A percentile compares a stretch with the other conserved stretches of the same genome.
Conservation (phyloP, 2,888 invertebrate species). For the Polymixis flavicincta region DNA sequence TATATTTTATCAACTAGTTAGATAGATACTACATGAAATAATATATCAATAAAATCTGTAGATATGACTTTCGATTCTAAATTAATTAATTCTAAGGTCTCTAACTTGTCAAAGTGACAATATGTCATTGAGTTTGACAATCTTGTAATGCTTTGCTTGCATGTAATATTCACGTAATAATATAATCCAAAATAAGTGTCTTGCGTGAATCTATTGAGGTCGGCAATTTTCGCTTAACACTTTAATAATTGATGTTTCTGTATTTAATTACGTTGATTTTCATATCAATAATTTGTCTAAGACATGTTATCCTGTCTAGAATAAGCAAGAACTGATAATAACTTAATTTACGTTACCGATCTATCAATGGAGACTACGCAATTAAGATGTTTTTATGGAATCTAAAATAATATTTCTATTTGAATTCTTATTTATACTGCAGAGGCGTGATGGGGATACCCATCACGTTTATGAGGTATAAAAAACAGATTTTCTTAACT, state of each 20-base stretch:
- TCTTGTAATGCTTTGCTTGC: constrained; percentile 29
- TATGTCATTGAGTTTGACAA: constrained; percentile 60
- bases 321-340: constrained; percentile 5
- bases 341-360: not conserved
- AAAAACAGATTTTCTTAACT: too few relatives aligned
- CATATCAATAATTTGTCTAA: constrained; percentile 12
- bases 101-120: constrained; percentile 64
- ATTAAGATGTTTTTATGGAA: not conserved
- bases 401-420: too few relatives aligned
- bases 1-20: constrained; percentile 9
- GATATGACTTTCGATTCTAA: constrained; percentile 50
- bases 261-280: constrained; percentile 14
- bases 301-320: constrained; percentile 13
- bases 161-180: constrained; percentile 16
- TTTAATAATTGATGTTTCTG: constrained; percentile 3
- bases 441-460: too few relatives aligned
- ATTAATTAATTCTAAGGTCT: constrained; percentile 69
- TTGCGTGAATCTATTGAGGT: constrained; percentile 38
- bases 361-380: not conserved
- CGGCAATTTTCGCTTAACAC: constrained; percentile 11
- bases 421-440: too few relatives aligned
- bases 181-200: not conserved
- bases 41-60: constrained; percentile 36
- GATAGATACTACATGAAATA: constrained; percentile 10
- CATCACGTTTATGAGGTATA: too few relatives aligned